phyloP scores from a whole-genome alignment of 1,140 invertebrate genomes.

The Homalodisca vitripennis region DNA sequence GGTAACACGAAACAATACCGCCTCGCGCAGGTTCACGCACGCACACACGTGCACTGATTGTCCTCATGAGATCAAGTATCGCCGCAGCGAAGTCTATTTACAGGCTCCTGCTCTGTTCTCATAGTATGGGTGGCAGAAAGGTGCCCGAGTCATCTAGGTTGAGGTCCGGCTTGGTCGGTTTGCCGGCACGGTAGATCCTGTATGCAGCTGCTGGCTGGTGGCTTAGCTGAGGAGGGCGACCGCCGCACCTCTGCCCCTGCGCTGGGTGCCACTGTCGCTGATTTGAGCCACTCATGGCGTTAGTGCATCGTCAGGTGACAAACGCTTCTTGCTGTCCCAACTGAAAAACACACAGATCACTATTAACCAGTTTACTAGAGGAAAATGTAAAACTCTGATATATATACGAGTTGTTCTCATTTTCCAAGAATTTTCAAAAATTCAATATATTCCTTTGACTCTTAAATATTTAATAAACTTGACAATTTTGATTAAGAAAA shows the following conservation, averaged over 20 bases:
- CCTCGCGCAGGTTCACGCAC: no score
- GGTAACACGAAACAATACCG: constrained; percentile 1
- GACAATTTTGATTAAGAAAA: no score
- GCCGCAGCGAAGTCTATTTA: constrained; percentile 7
- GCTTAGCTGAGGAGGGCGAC: constrained; percentile 32
- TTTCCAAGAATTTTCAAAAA: no score
- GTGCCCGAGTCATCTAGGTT: constrained; percentile 65
- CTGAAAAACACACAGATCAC: constrained; percentile 54
- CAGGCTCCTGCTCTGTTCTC: constrained; percentile 25
- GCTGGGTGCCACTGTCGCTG: constrained; percentile 34
- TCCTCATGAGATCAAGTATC: constrained; percentile 31
- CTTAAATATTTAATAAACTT: no score
- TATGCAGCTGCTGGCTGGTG: no score
- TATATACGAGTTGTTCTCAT: no score
- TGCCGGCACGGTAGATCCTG: neutral
- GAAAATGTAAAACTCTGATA: no score
- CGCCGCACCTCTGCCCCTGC: constrained; percentile 25
- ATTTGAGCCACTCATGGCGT: constrained; percentile 70
- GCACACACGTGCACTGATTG: no score
- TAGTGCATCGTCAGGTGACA: constrained; percentile 90
- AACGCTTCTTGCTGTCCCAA: constrained; percentile 92
- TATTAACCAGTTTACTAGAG: no score
- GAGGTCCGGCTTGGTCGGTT: constrained; percentile 46
- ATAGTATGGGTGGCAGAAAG: constrained; percentile 63
- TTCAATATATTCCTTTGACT: no score